Base-by-base conservation (phyloP, 1,140 invertebrate genomes). In the Rhyzopertha dominica region DNA sequence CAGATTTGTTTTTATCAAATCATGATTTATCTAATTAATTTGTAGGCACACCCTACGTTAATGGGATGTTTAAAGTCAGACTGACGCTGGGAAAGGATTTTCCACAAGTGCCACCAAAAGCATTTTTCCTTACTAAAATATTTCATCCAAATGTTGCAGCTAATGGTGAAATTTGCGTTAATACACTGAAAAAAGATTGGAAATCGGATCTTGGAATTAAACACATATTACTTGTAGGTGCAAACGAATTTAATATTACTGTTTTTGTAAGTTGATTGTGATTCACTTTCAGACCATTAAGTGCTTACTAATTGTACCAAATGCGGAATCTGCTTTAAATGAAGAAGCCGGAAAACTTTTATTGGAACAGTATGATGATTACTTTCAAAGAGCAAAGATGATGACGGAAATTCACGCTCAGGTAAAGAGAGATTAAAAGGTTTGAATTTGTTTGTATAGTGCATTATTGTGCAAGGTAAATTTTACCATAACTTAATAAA, bases 151-250 rank as follows among this genome's bases (percentile, higher is more conserved):
- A 98, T 78, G 93, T 97, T 55, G 85, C 93, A 8, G 78, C 79
- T 57, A 90, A 87, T 74, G 94, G 94, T 25, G 93, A 96, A 73
- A 96, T 98, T 65, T 97, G 94, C 74, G 95, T 98, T 0, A 95
- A 97, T 72, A 96, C 94, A 39, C 74, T 98, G 38, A 95, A 95
- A 71, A 95, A 90, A 73, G 90, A 97, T 74, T 97, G 94, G 94
- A 93, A 93, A 68, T 81, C 91, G 47, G 90, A 95, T 75, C 79
- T 95, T 59, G 94, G 94, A 67, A 88, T 97, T 42, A 92, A 92
- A 79, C 93, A 98, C 70, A 90, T 96, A 71, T 76, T 98, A 65
- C 70, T 95, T 64, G 89, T 90, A 69, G 74, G 70, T 73, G 23
- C 9, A n/a, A 14, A n/a, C n/a, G n/a, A n/a, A n/a, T 55, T 48